These are phyloP conservation scores for Horisme vitalbata DNA, from an alignment of 2,888 invertebrate genomes.

Conservation along the genomic window DNA sequence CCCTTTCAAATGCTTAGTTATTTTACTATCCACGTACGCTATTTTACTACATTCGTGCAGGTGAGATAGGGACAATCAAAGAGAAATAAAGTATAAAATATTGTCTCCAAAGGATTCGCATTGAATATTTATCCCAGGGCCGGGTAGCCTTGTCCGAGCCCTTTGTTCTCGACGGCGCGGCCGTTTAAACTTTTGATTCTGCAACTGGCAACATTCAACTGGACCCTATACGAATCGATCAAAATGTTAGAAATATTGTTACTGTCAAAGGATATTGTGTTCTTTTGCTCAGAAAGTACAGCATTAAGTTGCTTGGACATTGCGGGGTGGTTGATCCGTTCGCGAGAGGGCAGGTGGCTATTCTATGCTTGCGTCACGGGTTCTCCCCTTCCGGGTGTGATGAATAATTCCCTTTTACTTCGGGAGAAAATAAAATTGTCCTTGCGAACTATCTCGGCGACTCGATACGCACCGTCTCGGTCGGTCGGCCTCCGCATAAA, in stretches of 20 bases:
- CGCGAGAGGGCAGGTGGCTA: constrained; percentile 60
- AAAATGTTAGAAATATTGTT: constrained; percentile 41
- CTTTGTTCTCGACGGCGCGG: constrained; percentile 76
- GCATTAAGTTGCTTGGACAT: constrained; percentile 25
- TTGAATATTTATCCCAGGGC: constrained; percentile 79
- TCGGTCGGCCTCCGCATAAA: constrained; percentile 63
- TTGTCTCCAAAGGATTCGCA: constrained; percentile 80
- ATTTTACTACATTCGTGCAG: constrained; percentile 67
- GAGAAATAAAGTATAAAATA: constrained; percentile 77
- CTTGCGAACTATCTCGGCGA: constrained; percentile 77
- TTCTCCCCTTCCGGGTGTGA: constrained; percentile 83
- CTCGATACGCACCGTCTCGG: constrained; percentile 74
- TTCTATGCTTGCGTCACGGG: constrained; percentile 80
- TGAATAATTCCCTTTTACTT: constrained; percentile 82
- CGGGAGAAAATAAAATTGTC: constrained; percentile 72
- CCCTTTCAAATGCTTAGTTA: constrained; percentile 43
- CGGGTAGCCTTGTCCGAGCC: constrained; percentile 71
- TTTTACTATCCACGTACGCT: constrained; percentile 41
- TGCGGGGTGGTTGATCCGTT: constrained; percentile 47
- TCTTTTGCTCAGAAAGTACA: constrained; percentile 22
- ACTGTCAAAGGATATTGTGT: background rate
- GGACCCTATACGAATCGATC: constrained; percentile 73
- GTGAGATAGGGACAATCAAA: constrained; percentile 69
- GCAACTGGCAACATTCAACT: constrained; percentile 81
- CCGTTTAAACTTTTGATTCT: constrained; percentile 83